Conservation (phyloP, 2,888 invertebrate species). For the Eurytoma californica region DNA sequence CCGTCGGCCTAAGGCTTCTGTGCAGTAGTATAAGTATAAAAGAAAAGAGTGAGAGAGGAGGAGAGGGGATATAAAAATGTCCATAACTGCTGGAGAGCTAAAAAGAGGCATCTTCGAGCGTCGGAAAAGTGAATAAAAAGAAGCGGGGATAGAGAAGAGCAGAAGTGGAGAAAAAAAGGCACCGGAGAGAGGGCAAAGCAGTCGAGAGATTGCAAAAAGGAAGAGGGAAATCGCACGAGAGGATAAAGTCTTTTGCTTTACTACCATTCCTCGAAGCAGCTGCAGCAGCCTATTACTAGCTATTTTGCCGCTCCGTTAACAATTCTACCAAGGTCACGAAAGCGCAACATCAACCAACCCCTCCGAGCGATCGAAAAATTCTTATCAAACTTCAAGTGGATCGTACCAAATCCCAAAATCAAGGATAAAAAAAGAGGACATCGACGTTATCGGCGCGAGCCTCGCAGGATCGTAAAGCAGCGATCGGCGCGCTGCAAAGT, state of each 20-base stretch:
- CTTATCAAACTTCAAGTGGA: no score
- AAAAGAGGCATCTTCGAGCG: neutral
- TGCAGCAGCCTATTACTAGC: neutral
- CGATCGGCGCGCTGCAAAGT: no score
- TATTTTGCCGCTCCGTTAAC: neutral
- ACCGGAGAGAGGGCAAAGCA: neutral
- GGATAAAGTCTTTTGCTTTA: conserved; percentile 47
- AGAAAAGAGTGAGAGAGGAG: neutral
- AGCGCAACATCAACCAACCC: no score
- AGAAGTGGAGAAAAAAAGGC: neutral
- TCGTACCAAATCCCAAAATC: no score
- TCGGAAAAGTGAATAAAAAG: conserved; percentile 24
- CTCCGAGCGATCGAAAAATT: no score
- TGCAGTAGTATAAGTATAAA: neutral
- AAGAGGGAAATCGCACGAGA: conserved; percentile 48
- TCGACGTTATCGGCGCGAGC: no score
- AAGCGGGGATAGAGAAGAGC: conserved; percentile 31
- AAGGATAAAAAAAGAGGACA: neutral
- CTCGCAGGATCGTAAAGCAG: no score
- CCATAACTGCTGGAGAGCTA: conserved; percentile 15
- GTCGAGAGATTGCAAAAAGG: conserved; percentile 14
- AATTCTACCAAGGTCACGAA: neutral
- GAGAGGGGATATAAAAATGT: conserved; percentile 38
- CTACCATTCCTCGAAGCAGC: conserved; percentile 34
- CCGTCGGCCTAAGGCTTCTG: conserved; percentile 18